Evolutionary conservation across 2,113 vertebrate genomes (phyloP).

Genomic region (Dissostichus mawsoni): DNA sequence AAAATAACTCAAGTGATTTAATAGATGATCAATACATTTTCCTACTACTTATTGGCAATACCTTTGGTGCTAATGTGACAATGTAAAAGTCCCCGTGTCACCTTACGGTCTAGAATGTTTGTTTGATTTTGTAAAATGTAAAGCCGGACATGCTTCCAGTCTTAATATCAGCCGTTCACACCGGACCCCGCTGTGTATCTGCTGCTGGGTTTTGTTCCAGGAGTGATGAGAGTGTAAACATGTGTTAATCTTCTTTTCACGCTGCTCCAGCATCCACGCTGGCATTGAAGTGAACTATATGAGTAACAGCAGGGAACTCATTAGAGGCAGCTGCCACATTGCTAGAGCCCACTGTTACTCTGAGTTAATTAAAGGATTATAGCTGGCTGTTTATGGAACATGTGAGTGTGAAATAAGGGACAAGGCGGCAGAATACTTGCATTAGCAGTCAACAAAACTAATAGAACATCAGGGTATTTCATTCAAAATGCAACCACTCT

Average conservation of each 20-base stretch:
- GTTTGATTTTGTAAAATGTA: conserved; percentile 11
- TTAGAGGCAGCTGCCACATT: conserved; percentile 34
- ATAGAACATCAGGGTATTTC: conserved; percentile 1
- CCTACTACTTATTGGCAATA: neutral
- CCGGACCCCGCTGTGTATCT: neutral
- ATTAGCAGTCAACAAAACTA: conserved; percentile 1
- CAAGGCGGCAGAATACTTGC: neutral
- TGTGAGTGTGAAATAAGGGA: conserved; percentile 5
- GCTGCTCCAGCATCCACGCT: conserved; percentile 10
- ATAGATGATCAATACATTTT: neutral
- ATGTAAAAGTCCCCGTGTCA: neutral
- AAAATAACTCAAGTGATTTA: neutral
- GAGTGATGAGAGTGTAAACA: conserved; percentile 32
- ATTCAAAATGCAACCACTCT: neutral
- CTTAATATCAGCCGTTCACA: neutral
- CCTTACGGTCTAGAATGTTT: conserved; percentile 9
- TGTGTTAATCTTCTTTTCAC: conserved; percentile 51
- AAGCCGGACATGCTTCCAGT: conserved; percentile 2
- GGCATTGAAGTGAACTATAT: conserved; percentile 9
- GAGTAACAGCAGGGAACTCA: conserved; percentile 32
- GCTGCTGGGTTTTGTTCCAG: conserved; percentile 21
- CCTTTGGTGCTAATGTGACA: neutral
- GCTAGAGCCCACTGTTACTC: conserved; percentile 42
- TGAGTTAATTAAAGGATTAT: conserved; percentile 63
- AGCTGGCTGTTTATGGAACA: conserved; percentile 27